Base-by-base conservation (phyloP, 2,888 invertebrate species). In the Leptopilina myrica region DNA sequence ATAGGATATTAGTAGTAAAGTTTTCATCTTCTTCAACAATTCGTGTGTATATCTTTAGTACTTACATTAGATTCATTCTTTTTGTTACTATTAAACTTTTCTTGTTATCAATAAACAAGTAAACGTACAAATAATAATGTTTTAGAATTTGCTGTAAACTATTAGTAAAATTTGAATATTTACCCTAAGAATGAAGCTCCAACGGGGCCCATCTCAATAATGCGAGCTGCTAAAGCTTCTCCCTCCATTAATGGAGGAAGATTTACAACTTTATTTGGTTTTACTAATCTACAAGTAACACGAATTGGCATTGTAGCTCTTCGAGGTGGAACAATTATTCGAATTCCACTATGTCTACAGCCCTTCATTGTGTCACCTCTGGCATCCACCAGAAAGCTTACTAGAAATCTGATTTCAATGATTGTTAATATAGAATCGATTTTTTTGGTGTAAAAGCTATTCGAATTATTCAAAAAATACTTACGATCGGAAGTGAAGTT, bases 291-390 rank as follows among this genome's bases (percentile, higher is more conserved):
- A 92, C 99, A 99, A 0, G 99, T 99, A 81, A 99, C 97, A 53
- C 99, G 94, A 81, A 98, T 98, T 12, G 99, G 99, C 91, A 97
- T 97, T 0, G 97, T 95, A 82, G 99, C 99, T 85, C 98, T 97
- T 83, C 97, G 95, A 0, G 99, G 98, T 20, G 99, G 99, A 64
- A 99, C 97, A 87, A 99, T 98, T 84, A 99, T 96, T 64, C 99
- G 94, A 9, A 99, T 98, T 0, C 99, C 99, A 46, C 98, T 98
- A 90, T 99, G 98, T 7, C 99, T 95, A 92, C 99, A 99, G 20
- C 99, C 99, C 85, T 98, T 95, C 99, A 99, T 99, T 26, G 99
- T 98, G 8, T 99, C 99, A 26, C 99, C 99, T 15, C 99, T 95
- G 0, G 99, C 99, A 91, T 99, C 99, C 86, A 99, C 99, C 94